These are phyloP conservation scores for Leptatherina wallacei DNA, from an alignment of 2,797 vertebrate species.

Conservation along the genomic window DNA sequence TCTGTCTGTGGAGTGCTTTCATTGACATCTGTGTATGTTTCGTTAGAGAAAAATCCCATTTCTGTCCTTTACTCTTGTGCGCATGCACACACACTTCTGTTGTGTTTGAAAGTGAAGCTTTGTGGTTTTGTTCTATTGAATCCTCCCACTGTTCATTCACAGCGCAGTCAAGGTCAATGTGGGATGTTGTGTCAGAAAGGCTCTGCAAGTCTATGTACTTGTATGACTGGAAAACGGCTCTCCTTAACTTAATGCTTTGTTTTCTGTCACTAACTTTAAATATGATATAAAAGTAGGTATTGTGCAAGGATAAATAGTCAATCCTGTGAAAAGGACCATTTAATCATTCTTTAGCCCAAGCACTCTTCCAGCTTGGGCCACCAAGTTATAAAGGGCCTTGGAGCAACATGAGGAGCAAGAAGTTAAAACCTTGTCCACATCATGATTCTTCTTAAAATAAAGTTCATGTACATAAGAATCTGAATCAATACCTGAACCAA, in stretches of 20 bases:
- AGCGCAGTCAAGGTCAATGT: constrained; percentile 79
- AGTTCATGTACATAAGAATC: neutral
- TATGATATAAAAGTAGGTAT: neutral
- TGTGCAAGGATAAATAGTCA: neutral
- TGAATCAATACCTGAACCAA: neutral
- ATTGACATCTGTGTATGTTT: constrained; percentile 23
- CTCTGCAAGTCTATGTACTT: constrained; percentile 53
- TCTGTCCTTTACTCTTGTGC: constrained; percentile 8
- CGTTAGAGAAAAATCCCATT: constrained; percentile 26
- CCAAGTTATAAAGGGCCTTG: neutral
- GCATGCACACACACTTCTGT: constrained; percentile 36
- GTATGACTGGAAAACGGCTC: constrained; percentile 39
- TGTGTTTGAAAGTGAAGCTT: constrained; percentile 73
- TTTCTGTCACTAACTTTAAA: neutral
- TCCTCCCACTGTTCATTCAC: constrained; percentile 81
- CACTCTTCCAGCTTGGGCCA: neutral
- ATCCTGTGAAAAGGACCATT: neutral
- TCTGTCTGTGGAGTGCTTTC: constrained; percentile 18
- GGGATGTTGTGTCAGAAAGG: constrained; percentile 68
- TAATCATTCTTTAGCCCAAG: neutral
- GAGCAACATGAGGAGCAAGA: neutral
- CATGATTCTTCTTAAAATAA: neutral
- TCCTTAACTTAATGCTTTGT: neutral
- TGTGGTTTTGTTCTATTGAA: constrained; percentile 62
- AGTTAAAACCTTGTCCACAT: too few relatives aligned